These are phyloP conservation scores for Drosophila repleta DNA, from an alignment of 1,140 invertebrate genomes.

Conservation along the genomic window DNA sequence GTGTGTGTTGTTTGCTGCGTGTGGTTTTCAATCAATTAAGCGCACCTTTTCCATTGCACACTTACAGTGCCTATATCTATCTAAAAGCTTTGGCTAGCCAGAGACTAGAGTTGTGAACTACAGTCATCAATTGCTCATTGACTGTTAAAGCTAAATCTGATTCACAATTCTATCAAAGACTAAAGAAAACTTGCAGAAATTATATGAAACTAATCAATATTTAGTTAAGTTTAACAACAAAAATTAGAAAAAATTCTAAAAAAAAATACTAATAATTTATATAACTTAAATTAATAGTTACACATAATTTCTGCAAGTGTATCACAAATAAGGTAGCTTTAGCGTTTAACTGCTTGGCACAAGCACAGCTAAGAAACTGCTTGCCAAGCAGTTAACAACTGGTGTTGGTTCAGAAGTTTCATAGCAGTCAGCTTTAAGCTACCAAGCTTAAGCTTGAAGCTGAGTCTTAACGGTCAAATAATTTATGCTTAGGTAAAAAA, in stretches of 20 bases:
- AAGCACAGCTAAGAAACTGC: constrained; percentile 1
- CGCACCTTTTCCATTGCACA: constrained; percentile 78
- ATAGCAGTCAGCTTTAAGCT: constrained; percentile 28
- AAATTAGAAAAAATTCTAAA: background rate
- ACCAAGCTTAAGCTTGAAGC: background rate
- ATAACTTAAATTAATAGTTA: too few species aligned
- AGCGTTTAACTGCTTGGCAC: background rate
- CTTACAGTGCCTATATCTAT: constrained; percentile 62
- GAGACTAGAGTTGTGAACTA: background rate
- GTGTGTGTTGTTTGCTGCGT: constrained; percentile 83
- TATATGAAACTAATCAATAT: background rate
- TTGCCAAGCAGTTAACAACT: constrained; percentile 27
- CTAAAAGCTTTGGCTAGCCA: constrained; percentile 21
- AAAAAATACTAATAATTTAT: too few species aligned
- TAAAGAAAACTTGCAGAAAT: constrained; percentile 11
- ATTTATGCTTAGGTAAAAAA: constrained; percentile 2
- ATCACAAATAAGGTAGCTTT: background rate
- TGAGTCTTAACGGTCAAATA: constrained; percentile 9
- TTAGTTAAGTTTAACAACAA: background rate
- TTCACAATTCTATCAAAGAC: background rate
- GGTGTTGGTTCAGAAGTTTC: constrained; percentile 14
- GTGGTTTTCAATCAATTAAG: constrained; percentile 80
- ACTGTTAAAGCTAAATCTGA: background rate
- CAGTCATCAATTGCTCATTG: background rate
- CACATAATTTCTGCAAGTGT: constrained; percentile 18